A percentile compares a stretch with the other conserved stretches of the same genome.
These are phyloP conservation scores for Hyposoter didymator DNA, from an alignment of 2,888 invertebrate genomes.

Conservation along the genomic window DNA sequence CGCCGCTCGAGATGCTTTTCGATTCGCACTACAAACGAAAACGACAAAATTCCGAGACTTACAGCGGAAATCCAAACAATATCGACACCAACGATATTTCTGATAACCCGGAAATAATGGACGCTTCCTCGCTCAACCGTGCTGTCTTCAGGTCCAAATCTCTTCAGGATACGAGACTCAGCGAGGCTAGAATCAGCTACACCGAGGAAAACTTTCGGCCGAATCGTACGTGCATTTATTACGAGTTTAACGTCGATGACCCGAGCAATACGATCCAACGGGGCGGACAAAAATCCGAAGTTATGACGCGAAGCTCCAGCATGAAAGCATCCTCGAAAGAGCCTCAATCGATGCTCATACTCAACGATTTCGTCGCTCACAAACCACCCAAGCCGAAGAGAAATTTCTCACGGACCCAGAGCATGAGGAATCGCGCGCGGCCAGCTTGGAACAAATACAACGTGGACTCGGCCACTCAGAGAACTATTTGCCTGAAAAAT, in stretches of 20 bases:
- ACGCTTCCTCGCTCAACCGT: slow-evolving; percentile 65
- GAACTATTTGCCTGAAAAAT: slow-evolving; percentile 61
- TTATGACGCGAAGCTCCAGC: slow-evolving; percentile 71
- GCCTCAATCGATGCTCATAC: slow-evolving; percentile 79
- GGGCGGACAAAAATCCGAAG: slow-evolving; percentile 67
- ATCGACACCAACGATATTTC: slow-evolving; percentile 66
- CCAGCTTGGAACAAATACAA: slow-evolving; percentile 80
- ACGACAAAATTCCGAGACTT: slow-evolving; percentile 83
- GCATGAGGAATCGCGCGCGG: slow-evolving; percentile 79
- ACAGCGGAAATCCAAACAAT: slow-evolving; percentile 81
- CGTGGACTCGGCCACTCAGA: slow-evolving; percentile 69
- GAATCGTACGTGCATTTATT: slow-evolving; percentile 75
- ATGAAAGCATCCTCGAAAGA: slow-evolving; percentile 73
- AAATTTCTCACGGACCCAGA: slow-evolving; percentile 79
- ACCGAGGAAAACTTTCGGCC: slow-evolving; percentile 72
- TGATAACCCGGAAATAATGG: slow-evolving; percentile 42
- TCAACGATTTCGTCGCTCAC: slow-evolving; percentile 87
- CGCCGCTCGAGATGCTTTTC: slow-evolving; percentile 90
- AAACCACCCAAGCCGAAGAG: slow-evolving; percentile 89
- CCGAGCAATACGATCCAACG: slow-evolving; percentile 61
- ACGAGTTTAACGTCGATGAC: slow-evolving; percentile 78
- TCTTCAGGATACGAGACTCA: slow-evolving; percentile 83
- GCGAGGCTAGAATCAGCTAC: slow-evolving; percentile 69
- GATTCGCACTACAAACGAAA: slow-evolving; percentile 85
- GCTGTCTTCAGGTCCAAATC: slow-evolving; percentile 83